These are phyloP conservation scores for Cheilosia scutellata DNA, from an alignment of 2,888 invertebrate species.

Conservation along the genomic window DNA sequence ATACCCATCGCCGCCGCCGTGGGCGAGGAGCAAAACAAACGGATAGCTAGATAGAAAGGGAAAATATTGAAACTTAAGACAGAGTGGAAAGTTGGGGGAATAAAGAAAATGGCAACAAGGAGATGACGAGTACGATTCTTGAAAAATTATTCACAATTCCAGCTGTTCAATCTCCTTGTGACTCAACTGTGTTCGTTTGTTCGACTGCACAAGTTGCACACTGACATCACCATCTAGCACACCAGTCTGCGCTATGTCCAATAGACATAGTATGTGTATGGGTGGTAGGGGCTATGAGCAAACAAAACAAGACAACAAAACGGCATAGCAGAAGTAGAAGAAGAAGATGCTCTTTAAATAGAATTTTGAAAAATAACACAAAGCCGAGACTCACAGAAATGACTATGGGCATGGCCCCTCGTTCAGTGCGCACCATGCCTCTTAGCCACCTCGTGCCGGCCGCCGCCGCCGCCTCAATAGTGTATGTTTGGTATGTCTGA, in stretches of 20 bases:
- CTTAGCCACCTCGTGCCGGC: background rate
- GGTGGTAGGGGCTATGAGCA: conserved; percentile 1
- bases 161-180: conserved; percentile 64
- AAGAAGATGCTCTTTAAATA: conserved; percentile 35
- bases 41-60: conserved; percentile 28
- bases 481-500: conserved; percentile 57
- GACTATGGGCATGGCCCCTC: conserved; percentile 6
- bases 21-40: conserved; percentile 14
- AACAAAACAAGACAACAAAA: conserved; percentile 11
- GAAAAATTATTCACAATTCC: conserved; percentile 64
- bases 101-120: conserved; percentile 11
- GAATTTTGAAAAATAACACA: conserved; percentile 55
- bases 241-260: background rate
- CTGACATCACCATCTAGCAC: conserved; percentile 2
- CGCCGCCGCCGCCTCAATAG: conserved; percentile 8
- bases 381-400: conserved; percentile 48
- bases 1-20: background rate
- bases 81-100: conserved; percentile 18
- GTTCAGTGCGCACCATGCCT: conserved; percentile 1
- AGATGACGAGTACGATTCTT: conserved; percentile 33
- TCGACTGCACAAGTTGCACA: conserved; percentile 14
- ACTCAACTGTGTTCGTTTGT: conserved; percentile 3
- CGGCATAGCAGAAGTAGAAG: background rate
- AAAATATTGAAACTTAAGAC: conserved; percentile 65
- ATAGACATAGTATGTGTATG: background rate